These are phyloP conservation scores for Tiaroga cobitis DNA, from an alignment of 2,797 vertebrate genomes.

Conservation along the genomic window DNA sequence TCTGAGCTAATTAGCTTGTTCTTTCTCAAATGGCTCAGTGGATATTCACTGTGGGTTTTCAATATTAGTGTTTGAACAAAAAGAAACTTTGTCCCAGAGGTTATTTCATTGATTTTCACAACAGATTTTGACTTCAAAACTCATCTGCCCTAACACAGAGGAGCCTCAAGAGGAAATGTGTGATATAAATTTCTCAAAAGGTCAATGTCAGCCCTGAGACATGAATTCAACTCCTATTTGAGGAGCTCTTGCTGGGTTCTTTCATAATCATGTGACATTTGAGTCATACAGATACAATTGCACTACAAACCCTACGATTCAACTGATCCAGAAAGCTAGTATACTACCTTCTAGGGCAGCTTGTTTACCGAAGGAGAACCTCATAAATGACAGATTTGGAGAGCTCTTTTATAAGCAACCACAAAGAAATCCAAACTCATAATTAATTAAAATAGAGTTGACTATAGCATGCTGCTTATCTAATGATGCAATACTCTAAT, in stretches of 20 bases:
- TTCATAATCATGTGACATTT: constrained; percentile 21
- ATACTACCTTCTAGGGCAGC: not conserved
- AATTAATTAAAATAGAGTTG: not conserved
- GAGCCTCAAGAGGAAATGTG: constrained; percentile 41
- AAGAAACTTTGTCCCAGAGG: constrained; percentile 66
- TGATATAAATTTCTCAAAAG: constrained; percentile 44
- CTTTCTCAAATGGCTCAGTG: not conserved
- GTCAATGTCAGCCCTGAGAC: constrained; percentile 42
- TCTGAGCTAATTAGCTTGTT: not conserved
- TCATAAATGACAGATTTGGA: not conserved
- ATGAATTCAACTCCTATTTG: constrained; percentile 8
- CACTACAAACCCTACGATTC: not conserved
- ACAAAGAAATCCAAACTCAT: not conserved
- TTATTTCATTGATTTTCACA: constrained; percentile 71
- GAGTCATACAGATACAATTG: not conserved
- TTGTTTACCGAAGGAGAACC: not conserved
- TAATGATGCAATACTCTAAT: not conserved
- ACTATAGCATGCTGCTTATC: not conserved
- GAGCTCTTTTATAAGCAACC: not conserved
- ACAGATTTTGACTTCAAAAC: constrained; percentile 63
- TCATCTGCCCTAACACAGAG: constrained; percentile 54
- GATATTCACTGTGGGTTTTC: constrained; percentile 61
- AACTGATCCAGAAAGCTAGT: not conserved
- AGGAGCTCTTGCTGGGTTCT: not conserved
- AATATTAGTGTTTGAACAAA: constrained; percentile 53